Conservation (phyloP, 2,888 invertebrate species). For the Erebia ligea region DNA sequence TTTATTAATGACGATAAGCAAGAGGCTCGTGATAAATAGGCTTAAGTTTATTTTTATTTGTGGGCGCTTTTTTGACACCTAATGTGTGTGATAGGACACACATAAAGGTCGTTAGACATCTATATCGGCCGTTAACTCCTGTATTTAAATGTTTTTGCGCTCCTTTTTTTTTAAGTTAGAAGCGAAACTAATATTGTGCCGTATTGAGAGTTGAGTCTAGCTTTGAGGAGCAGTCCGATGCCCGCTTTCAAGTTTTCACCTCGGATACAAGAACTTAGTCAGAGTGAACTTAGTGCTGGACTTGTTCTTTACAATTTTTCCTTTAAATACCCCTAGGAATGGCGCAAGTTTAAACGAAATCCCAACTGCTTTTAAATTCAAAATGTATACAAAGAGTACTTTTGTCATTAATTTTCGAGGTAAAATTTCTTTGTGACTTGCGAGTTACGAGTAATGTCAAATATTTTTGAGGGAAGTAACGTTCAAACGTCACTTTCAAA, state of each 20-base stretch:
- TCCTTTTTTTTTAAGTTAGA: conserved; percentile 26
- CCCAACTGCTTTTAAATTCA: neutral
- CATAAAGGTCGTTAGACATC: neutral
- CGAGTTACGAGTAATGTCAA: neutral
- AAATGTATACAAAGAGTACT: neutral
- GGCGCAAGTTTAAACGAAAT: neutral
- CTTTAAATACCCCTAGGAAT: conserved; percentile 24
- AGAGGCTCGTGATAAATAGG: neutral
- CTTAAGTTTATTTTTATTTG: no score
- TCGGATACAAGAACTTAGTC: conserved; percentile 26
- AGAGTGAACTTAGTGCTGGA: conserved; percentile 11
- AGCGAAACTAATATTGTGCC: conserved; percentile 26
- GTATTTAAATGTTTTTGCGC: neutral
- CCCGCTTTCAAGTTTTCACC: conserved; percentile 33
- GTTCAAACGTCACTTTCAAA: neutral
- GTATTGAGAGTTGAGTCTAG: conserved; percentile 30
- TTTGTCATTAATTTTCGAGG: neutral
- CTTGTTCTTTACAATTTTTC: conserved; percentile 19
- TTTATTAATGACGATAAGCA: neutral
- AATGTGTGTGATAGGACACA: neutral
- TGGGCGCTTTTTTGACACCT: neutral
- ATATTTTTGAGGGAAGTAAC: neutral
- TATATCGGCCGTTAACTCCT: neutral
- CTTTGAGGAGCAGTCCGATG: conserved; percentile 29
- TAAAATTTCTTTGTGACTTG: no score